Evolutionary conservation across 2,113 vertebrate genomes (phyloP), one percentile per base, ranked within the genome.

Genomic region (Scytalopus superciliaris): DNA sequence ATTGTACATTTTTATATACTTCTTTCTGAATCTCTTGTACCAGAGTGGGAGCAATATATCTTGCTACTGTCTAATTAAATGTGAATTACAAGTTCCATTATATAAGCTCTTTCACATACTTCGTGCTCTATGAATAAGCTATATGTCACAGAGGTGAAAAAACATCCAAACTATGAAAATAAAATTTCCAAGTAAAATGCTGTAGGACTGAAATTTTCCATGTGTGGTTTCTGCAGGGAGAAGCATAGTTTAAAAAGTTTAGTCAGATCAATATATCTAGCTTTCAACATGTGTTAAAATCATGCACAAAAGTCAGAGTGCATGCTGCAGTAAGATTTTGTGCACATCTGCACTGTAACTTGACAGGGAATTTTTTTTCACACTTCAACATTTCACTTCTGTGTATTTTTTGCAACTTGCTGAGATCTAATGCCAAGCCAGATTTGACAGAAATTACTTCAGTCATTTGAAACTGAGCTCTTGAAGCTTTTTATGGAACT

Each of bases 401-500:
- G 57, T 73, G 87, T 75, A 57, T 59, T 84, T 94, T 95, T 70
- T 93, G 75, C 72, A 94, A 80, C 75, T 96, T 90, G 52, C 68
- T 53, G 88, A 93, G 85, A 89, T 89, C 63, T 72, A 94, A 93
- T 63, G 88, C 56, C 85, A 90, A 96, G 64, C 19, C 88, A 93
- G 85, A 95, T 92, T 89, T 94, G 85, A 76, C 10, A 23, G 92
- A 96, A 96, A 96, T 94, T 3, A 74, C 72, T 94, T 95, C 88
- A 90, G 88, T 88, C 75, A 93, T 94, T 90, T 86, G 90, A 95
- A 94, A 96, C 76, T 60, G 73, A 95, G 80, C 77, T 91, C 81
- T 66, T 78, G 75, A 92, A 90, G 83, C 69, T 97, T 96, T 96
- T 97, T 95, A 96, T 90, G 95, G 95, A 90, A 74, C 76, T 88